A percentile compares a stretch with the other conserved stretches of the same genome.
phyloP scores from a whole-genome alignment of 1,140 invertebrate species.

The Pseudomyrmex flavicornis region DNA sequence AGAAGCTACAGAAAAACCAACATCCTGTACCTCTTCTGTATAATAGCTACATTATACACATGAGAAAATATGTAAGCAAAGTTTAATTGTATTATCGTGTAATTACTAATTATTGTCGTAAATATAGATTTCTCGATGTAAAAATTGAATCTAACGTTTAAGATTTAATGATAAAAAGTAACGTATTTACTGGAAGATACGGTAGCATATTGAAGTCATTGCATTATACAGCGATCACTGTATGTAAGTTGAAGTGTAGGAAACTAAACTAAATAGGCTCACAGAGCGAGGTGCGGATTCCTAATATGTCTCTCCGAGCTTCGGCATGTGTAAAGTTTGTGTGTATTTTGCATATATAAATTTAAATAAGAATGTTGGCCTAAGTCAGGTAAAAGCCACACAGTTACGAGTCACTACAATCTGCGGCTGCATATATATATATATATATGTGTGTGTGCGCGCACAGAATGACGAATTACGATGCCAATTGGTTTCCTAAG shows the following conservation, averaged over 20 bases:
- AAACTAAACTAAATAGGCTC: constrained; percentile 59
- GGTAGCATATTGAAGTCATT: constrained; percentile 71
- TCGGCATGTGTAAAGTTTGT: constrained; percentile 71
- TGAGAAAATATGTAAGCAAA: constrained; percentile 78
- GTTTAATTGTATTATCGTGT: constrained; percentile 83
- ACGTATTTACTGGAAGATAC: constrained; percentile 74
- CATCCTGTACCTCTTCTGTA: constrained; percentile 81
- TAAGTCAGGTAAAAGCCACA: constrained; percentile 68
- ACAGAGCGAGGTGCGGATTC: constrained; percentile 62
- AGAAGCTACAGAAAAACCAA: constrained; percentile 68
- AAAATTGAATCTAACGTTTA: constrained; percentile 83
- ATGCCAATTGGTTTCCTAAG: constrained; percentile 70
- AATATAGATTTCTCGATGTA: constrained; percentile 83
- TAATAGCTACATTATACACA: constrained; percentile 80
- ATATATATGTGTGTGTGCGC: constrained; percentile 18
- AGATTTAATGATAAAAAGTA: constrained; percentile 77
- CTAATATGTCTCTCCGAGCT: constrained; percentile 59
- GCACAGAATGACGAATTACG: constrained; percentile 65
- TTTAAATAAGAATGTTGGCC: constrained; percentile 69
- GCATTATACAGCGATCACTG: constrained; percentile 60
- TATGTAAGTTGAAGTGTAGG: constrained; percentile 68
- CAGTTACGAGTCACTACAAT: constrained; percentile 27
- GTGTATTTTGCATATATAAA: constrained; percentile 80
- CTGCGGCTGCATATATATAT: constrained; percentile 22
- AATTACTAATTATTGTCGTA: constrained; percentile 84